Conservation (phyloP, 2,113 vertebrate genomes). For the Tupaia tana region DNA sequence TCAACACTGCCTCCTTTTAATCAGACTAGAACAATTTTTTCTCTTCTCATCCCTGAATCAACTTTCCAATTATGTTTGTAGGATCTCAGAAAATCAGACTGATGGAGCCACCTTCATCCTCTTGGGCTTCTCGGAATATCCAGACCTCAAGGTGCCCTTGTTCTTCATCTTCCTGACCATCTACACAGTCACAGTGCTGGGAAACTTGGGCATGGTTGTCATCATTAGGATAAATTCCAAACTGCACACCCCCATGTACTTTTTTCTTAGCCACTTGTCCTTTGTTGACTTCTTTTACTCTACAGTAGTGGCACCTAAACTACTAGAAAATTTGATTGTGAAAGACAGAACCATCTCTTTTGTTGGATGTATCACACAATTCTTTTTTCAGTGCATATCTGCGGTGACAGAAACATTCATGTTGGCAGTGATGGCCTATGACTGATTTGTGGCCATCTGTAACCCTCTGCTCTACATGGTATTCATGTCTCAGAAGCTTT, state of each 20-base stretch:
- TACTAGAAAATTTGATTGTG: not conserved
- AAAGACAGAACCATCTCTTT: no score
- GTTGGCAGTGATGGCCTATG: no score
- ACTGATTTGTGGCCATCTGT: no score
- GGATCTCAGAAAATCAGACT: slow-evolving; percentile 12
- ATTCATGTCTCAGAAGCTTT: slow-evolving; percentile 44
- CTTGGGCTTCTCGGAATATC: slow-evolving; percentile 45
- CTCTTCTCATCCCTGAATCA: not conserved
- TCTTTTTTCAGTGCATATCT: no score
- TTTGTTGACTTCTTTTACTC: slow-evolving; percentile 48
- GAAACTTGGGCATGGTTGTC: slow-evolving; percentile 15
- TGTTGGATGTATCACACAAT: no score
- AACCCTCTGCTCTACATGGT: no score
- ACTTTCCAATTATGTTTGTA: not conserved
- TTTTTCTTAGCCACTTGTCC: slow-evolving; percentile 63
- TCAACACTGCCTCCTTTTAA: not conserved
- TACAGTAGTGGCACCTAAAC: slow-evolving; percentile 19
- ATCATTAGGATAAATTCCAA: no score
- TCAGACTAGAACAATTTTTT: not conserved
- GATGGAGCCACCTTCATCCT: not conserved
- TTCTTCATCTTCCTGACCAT: not conserved
- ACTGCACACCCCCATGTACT: no score
- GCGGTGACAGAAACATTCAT: no score
- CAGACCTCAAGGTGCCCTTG: not conserved
- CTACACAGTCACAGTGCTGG: not conserved